Percentiles rank a stretch among this genome's conserved stretches.
Evolutionary conservation across 2,797 vertebrate species (phyloP).

Genomic region (Rhynchotus rufescens): DNA sequence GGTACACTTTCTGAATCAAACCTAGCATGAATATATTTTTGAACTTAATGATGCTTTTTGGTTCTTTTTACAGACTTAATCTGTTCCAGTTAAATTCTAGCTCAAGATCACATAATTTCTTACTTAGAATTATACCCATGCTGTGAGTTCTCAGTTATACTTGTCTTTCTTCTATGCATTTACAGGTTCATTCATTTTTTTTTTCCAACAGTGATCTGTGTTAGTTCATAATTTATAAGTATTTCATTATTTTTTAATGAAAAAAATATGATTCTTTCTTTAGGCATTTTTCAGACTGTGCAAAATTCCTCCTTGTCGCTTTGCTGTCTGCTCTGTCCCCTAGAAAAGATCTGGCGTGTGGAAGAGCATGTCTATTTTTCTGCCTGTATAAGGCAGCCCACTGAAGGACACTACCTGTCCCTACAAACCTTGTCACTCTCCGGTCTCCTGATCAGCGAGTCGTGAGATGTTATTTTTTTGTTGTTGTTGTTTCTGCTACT

Average conservation of each 20-base stretch:
- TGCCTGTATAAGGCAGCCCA: not conserved
- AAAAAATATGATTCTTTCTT: not conserved
- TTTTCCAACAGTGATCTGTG: not conserved
- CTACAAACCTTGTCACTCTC: slow-evolving; percentile 14
- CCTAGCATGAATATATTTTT: slow-evolving; percentile 12
- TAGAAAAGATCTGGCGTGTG: not conserved
- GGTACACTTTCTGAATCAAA: slow-evolving; percentile 38
- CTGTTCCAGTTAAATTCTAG: slow-evolving; percentile 33
- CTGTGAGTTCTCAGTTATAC: slow-evolving; percentile 25
- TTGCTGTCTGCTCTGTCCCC: not conserved
- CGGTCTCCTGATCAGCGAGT: not conserved
- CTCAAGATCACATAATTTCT: slow-evolving; percentile 39
- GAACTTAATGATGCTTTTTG: slow-evolving; percentile 25
- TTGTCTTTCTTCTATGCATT: slow-evolving; percentile 36
- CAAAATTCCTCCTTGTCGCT: not conserved
- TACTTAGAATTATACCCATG: slow-evolving; percentile 42
- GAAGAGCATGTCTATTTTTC: not conserved
- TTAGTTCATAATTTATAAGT: slow-evolving; percentile 47
- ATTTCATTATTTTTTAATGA: slow-evolving; percentile 44
- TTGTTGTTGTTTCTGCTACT: not conserved
- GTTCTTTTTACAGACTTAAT: slow-evolving; percentile 24
- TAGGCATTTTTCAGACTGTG: not conserved
- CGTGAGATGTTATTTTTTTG: not conserved
- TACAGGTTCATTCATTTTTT: slow-evolving; percentile 31
- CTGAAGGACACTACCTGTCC: not conserved